Evolutionary conservation across 1,140 invertebrate genomes (phyloP).

Genomic region (Agrilus planipennis): DNA sequence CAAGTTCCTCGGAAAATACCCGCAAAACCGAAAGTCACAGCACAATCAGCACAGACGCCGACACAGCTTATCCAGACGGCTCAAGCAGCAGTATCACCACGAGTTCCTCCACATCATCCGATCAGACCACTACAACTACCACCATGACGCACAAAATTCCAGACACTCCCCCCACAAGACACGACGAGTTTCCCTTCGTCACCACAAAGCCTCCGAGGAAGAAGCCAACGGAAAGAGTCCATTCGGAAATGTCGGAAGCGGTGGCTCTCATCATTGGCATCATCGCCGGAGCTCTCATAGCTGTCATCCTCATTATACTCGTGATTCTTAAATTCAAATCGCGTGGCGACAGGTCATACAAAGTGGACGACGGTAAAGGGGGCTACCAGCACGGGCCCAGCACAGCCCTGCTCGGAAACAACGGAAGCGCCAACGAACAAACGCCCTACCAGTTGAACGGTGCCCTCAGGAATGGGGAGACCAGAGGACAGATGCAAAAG

Average conservation of each 20-base stretch:
- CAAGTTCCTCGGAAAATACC: neutral
- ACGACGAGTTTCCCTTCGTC: conserved; percentile 27
- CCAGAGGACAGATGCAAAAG: conserved; percentile 34
- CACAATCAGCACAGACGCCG: no score
- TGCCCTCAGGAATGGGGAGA: conserved; percentile 28
- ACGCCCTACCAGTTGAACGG: conserved; percentile 34
- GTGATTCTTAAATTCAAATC: conserved; percentile 81
- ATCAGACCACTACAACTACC: conserved; percentile 12
- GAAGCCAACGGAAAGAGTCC: conserved; percentile 48
- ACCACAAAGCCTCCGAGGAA: conserved; percentile 9
- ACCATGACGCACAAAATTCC: conserved; percentile 17
- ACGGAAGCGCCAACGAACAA: conserved; percentile 36
- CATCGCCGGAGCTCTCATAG: conserved; percentile 81
- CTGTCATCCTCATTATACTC: conserved; percentile 80
- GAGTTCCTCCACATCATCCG: conserved; percentile 3
- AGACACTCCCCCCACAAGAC: conserved; percentile 14
- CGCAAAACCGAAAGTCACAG: conserved; percentile 7
- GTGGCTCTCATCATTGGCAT: conserved; percentile 75
- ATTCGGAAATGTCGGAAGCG: conserved; percentile 57
- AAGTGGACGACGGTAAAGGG: conserved; percentile 76
- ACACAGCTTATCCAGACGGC: no score
- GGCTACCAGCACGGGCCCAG: conserved; percentile 59
- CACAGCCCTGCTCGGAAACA: conserved; percentile 55
- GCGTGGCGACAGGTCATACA: conserved; percentile 75
- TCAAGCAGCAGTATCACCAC: no score